Evolutionary conservation across 2,113 vertebrate species (phyloP).

Genomic region (Channa maculata): DNA sequence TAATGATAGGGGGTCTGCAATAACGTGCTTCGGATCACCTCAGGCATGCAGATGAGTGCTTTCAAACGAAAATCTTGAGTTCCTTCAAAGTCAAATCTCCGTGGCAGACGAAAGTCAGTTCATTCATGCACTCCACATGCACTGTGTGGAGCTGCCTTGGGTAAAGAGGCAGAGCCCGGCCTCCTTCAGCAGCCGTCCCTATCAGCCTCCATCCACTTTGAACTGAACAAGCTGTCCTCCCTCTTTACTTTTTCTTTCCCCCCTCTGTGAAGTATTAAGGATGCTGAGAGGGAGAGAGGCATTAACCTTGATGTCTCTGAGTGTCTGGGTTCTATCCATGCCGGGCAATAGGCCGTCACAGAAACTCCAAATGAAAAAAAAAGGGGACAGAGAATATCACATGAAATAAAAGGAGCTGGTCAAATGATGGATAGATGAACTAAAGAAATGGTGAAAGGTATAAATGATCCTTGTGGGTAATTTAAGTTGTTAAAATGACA

Average conservation of each 20-base stretch:
- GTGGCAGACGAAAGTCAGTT: conserved; percentile 36
- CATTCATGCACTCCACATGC: conserved; percentile 24
- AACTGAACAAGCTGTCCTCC: conserved; percentile 54
- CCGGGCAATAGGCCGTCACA: conserved; percentile 29
- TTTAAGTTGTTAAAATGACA: no score
- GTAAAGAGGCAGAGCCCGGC: conserved; percentile 12
- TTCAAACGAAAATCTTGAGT: conserved; percentile 43
- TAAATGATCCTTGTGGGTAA: neutral
- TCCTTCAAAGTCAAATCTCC: conserved; percentile 46
- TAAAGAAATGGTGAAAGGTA: neutral
- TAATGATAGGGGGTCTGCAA: conserved; percentile 47
- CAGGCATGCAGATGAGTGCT: conserved; percentile 52
- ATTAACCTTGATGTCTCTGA: conserved; percentile 56
- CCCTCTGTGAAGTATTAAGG: conserved; percentile 42
- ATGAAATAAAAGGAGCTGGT: neutral
- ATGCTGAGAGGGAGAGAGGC: conserved; percentile 36
- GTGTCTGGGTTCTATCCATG: conserved; percentile 18
- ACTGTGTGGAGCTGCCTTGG: conserved; percentile 11
- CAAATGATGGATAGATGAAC: neutral
- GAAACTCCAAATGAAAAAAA: neutral
- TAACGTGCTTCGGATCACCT: conserved; percentile 55
- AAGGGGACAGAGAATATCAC: neutral
- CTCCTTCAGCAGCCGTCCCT: conserved; percentile 29
- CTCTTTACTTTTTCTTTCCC: conserved; percentile 22
- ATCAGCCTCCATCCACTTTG: conserved; percentile 42